A percentile compares a stretch with the other conserved stretches of the same genome.
Evolutionary conservation across 2,797 vertebrate species (phyloP).

Genomic region (Pagetopsis macropterus): DNA sequence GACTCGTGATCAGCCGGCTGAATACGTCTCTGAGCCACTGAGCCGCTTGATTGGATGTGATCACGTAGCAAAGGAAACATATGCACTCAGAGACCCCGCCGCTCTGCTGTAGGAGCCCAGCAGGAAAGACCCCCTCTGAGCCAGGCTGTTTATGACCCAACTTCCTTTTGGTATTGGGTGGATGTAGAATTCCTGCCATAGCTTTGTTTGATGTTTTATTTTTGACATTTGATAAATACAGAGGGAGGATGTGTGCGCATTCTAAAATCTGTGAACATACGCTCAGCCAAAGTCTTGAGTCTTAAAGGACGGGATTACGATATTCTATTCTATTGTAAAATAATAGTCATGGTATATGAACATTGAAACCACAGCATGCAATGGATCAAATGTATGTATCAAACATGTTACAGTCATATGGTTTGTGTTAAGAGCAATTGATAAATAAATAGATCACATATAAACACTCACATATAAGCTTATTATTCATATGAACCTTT

Average conservation of each 20-base stretch:
- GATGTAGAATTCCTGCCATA: not conserved
- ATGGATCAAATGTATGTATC: no score
- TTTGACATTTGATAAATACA: slow-evolving; percentile 2
- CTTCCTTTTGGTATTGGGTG: slow-evolving; percentile 1
- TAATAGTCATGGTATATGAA: no score
- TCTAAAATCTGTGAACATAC: not conserved
- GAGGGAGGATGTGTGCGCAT: not conserved
- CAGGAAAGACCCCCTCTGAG: slow-evolving; percentile 22
- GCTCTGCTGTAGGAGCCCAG: slow-evolving; percentile 21
- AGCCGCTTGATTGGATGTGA: slow-evolving; percentile 23
- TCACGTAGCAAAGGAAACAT: slow-evolving; percentile 41
- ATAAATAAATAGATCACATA: no score
- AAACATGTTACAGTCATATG: no score
- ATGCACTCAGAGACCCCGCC: slow-evolving; percentile 46
- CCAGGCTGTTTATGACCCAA: not conserved
- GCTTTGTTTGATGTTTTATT: slow-evolving; percentile 2
- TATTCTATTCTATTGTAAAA: no score
- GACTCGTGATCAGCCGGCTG: not conserved
- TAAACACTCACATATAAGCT: no score
- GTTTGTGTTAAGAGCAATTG: no score
- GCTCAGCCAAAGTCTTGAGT: not conserved
- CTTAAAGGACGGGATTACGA: not conserved
- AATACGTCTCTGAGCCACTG: not conserved
- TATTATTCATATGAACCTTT: no score
- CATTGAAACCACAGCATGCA: no score